Conservation (phyloP, 2,797 vertebrate genomes). For the Characodon lateralis region DNA sequence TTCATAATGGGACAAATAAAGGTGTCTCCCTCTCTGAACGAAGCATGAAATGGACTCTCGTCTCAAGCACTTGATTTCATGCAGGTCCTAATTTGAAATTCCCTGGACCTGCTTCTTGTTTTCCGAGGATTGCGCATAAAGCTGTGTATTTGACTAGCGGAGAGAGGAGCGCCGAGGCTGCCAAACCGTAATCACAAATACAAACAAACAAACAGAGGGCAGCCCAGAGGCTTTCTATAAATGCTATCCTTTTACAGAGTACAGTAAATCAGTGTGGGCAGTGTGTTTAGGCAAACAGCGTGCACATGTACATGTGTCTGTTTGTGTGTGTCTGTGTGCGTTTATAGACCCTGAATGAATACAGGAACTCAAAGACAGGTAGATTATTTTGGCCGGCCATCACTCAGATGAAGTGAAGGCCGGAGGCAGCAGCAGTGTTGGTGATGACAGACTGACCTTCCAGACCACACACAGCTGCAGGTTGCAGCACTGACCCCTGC, state of each 20-base stretch:
- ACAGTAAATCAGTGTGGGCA: conserved; percentile 70
- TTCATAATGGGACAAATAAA: conserved; percentile 20
- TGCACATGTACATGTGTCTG: conserved; percentile 10
- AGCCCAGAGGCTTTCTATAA: conserved; percentile 72
- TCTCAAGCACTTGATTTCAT: conserved; percentile 34
- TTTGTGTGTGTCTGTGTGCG: conserved; percentile 32
- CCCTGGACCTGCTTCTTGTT: conserved; percentile 56
- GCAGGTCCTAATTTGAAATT: conserved; percentile 53
- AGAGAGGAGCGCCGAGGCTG: conserved; percentile 56
- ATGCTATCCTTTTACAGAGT: conserved; percentile 66
- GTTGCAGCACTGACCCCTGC: conserved; percentile 65
- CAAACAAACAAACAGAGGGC: conserved; percentile 77
- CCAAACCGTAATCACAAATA: conserved; percentile 77
- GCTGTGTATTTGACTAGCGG: conserved; percentile 55
- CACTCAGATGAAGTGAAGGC: conserved; percentile 50
- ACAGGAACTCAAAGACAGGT: conserved; percentile 59
- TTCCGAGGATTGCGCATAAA: conserved; percentile 64
- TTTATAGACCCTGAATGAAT: conserved; percentile 42
- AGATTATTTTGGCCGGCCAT: conserved; percentile 75
- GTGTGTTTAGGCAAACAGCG: conserved; percentile 42
- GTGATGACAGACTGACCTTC: conserved; percentile 54
- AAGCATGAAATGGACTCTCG: conserved; percentile 21
- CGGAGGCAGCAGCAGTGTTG: conserved; percentile 37
- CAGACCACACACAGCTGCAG: conserved; percentile 63
- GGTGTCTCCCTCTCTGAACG: conserved; percentile 34